A percentile compares a stretch with the other conserved stretches of the same genome.
Conservation (phyloP, 2,888 invertebrate genomes). For the Empis livida region DNA sequence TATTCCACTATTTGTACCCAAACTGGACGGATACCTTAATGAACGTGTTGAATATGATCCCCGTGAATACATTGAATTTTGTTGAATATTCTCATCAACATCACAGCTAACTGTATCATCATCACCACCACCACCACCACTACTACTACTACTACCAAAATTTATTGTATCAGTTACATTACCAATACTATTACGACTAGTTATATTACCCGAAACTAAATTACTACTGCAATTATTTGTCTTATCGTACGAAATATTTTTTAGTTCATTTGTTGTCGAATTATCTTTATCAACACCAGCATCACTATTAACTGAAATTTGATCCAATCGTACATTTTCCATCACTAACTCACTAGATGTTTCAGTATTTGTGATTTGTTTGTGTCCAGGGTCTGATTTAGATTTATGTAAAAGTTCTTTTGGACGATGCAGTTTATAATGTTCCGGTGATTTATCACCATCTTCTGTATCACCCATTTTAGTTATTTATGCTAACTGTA, state of each 20-base stretch:
- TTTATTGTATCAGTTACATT: not conserved
- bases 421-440: slow-evolving; percentile 22
- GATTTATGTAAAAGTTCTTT: slow-evolving; percentile 57
- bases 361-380: not conserved
- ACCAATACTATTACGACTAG: not conserved
- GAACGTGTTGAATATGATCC: slow-evolving; percentile 24
- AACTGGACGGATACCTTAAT: slow-evolving; percentile 30
- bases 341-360: not conserved
- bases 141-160: slow-evolving; percentile 1
- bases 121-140: slow-evolving; percentile 4
- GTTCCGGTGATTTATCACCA: not conserved
- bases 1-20: slow-evolving; percentile 27
- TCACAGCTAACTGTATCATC: slow-evolving; percentile 22
- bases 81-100: slow-evolving; percentile 20
- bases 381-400: slow-evolving; percentile 50
- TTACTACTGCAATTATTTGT: not conserved
- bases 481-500: no score
- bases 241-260: not conserved
- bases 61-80: slow-evolving; percentile 16
- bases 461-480: not conserved
- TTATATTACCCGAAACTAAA: slow-evolving; percentile 4
- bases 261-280: not conserved
- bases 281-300: not conserved
- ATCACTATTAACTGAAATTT: not conserved
- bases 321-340: not conserved